Evolutionary conservation across 2,888 invertebrate species (phyloP), one percentile per base, ranked within the genome.

Genomic region (Drosophila neotestacea): DNA sequence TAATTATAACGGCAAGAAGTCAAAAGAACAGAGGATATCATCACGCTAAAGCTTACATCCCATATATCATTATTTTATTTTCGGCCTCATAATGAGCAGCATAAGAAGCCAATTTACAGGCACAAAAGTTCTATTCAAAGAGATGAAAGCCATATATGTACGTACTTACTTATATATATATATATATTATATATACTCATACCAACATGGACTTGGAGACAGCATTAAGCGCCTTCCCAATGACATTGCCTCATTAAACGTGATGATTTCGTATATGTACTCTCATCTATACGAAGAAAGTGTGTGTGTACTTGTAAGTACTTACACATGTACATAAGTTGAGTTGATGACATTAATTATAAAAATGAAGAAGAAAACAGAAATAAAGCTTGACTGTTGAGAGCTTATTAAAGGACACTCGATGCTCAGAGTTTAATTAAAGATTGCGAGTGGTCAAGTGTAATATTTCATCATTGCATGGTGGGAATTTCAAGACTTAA

Each of bases 81-180:
- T 36, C 32, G 38, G 62, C 47, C 60, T 47, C 28, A 44, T 72
- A 63, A 64, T 65, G 61, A 69, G 67, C 60, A 74, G 56, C 65
- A 71, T 65, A 68, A 74, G 74, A 74, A 74, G 74, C 65, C 68
- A 76, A 76, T 76, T 76, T 71, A 71, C 68, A 65, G 44, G 47
- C 70, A 65, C 50, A 67, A 70, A 76, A 70, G 36, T 67, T 70
- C 55, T 65, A 73, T 70, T 68, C 70, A 71, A 54, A 36, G 68
- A 61, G 50, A 63, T 69, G 68, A 71, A 63, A 71, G 70, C 42
- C 44, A 6, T 51, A 4, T 36, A 44, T n/a, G 10, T 27, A 44
- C 11, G 5, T 34, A 27, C 11, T 9, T 34, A 27, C n/a, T 46
- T 5, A 56, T 13, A 34, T 32, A 27, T 6, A 55, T 32, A 42